Percentiles rank a stretch among this genome's conserved stretches.
Evolutionary conservation across 1,140 invertebrate species (phyloP).

Genomic region (Aphidius gifuensis): DNA sequence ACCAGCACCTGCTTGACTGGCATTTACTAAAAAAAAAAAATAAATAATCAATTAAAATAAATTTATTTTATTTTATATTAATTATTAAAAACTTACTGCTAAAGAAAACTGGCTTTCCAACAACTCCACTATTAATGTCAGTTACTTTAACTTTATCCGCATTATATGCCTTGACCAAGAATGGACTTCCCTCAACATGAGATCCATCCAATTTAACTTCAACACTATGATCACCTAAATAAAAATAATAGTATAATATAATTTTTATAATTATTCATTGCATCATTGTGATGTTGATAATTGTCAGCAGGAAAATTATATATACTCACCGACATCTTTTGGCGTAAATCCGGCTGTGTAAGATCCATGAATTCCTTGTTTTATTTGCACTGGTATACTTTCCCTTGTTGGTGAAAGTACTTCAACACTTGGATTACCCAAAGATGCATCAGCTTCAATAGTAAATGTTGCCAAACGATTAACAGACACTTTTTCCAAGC

Average conservation of each 20-base stretch:
- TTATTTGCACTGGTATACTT: constrained; percentile 67
- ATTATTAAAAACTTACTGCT: constrained; percentile 74
- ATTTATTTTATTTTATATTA: neutral
- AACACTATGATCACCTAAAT: constrained; percentile 81
- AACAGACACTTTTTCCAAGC: constrained; percentile 90
- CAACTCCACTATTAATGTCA: constrained; percentile 82
- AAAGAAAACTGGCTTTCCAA: constrained; percentile 90
- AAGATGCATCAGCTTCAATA: constrained; percentile 71
- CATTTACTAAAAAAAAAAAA: constrained; percentile 63
- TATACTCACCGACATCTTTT: constrained; percentile 73
- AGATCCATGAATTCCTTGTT: constrained; percentile 43
- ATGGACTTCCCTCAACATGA: constrained; percentile 90
- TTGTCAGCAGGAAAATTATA: neutral
- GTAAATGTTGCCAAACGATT: constrained; percentile 78
- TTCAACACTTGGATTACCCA: constrained; percentile 72
- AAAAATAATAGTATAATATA: constrained; percentile 24
- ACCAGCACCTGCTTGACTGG: constrained; percentile 82
- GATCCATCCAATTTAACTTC: constrained; percentile 79
- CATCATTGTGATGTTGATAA: neutral
- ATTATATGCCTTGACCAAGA: constrained; percentile 93
- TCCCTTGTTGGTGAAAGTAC: constrained; percentile 72
- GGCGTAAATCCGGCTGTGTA: constrained; percentile 77
- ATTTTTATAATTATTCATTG: constrained; percentile 5
- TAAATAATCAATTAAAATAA: neutral
- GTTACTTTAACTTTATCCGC: constrained; percentile 86